These are phyloP conservation scores for Apeira syringaria DNA, from an alignment of 2,888 invertebrate species.

Conservation along the genomic window DNA sequence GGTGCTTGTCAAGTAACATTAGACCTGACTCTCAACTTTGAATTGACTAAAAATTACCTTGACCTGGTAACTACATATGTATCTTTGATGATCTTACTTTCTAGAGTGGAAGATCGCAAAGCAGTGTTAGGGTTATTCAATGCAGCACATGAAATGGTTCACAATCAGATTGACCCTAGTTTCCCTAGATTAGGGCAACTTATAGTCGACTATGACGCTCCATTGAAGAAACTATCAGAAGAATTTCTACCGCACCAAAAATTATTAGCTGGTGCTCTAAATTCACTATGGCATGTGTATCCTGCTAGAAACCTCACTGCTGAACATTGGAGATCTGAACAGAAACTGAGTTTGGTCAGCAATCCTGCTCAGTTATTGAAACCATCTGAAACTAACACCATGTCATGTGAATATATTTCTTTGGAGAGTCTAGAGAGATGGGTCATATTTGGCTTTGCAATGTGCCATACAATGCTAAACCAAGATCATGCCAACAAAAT, in stretches of 20 bases:
- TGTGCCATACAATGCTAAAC: slow-evolving; percentile 94
- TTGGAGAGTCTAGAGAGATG: slow-evolving; percentile 98
- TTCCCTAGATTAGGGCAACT: slow-evolving; percentile 98
- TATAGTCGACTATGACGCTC: slow-evolving; percentile 98
- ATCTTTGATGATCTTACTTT: slow-evolving; percentile 98
- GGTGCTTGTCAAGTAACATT: slow-evolving; percentile 97
- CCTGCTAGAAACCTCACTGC: slow-evolving; percentile 95
- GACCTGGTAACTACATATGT: slow-evolving; percentile 97
- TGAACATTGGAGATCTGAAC: slow-evolving; percentile 96
- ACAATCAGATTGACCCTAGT: slow-evolving; percentile 94
- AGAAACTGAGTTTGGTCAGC: slow-evolving; percentile 95
- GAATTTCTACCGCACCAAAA: slow-evolving; percentile 98
- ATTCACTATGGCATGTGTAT: slow-evolving; percentile 94
- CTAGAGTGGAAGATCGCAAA: slow-evolving; percentile 98
- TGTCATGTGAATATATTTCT: slow-evolving; percentile 98
- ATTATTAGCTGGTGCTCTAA: slow-evolving; percentile 92
- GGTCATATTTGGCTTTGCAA: slow-evolving; percentile 97
- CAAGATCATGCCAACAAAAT: slow-evolving; percentile 93
- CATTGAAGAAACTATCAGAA: slow-evolving; percentile 96
- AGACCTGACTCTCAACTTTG: slow-evolving; percentile 98
- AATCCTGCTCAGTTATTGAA: slow-evolving; percentile 97
- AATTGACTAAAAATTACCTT: slow-evolving; percentile 97
- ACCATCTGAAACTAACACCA: slow-evolving; percentile 96
- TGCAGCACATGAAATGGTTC: slow-evolving; percentile 98
- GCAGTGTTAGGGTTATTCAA: slow-evolving; percentile 98